Evolutionary conservation across 2,888 invertebrate species (phyloP), one percentile per base, ranked within the genome.

Genomic region (Folsomia candida): DNA sequence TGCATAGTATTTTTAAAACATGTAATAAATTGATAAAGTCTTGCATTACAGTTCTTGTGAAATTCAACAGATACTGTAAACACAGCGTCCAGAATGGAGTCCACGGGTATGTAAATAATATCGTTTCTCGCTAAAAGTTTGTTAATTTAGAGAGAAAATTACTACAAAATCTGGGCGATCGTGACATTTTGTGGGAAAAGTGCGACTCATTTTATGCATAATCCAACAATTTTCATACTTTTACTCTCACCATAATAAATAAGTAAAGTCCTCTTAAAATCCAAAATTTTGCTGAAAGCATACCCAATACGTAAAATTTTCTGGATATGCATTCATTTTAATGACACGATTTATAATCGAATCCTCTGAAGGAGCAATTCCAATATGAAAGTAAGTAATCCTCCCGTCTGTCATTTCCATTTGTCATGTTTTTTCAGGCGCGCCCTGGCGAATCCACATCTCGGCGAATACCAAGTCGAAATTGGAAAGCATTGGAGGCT

Each of bases 21-120:
- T n/a, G n/a, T n/a, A n/a, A n/a, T n/a, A n/a, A n/a, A n/a, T n/a
- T n/a, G n/a, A n/a, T n/a, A n/a, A n/a, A n/a, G n/a, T n/a, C n/a
- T n/a, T n/a, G n/a, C n/a, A n/a, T n/a, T n/a, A n/a, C n/a, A n/a
- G n/a, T n/a, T n/a, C n/a, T n/a, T n/a, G n/a, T n/a, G n/a, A n/a
- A n/a, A n/a, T n/a, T n/a, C n/a, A n/a, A n/a, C n/a, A n/a, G 94
- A 94, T 82, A 93, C 94, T 0, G 93, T 94, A 58, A 94, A 93
- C 83, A 93, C 93, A 1, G 93, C 93, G 1, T 90, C 91, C 0
- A 86, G 93, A 81, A 92, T 93, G 92, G 93, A 93, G 84, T 93
- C 93, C 59, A 91, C 92, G 72, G 91, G 91, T 88, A 37, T 37
- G 37, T 37, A 37, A 9, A 9, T 9, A 37, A 37, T 14, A 9